These are phyloP conservation scores for Drosophila azteca DNA, from an alignment of 1,140 invertebrate genomes.

Conservation along the genomic window DNA sequence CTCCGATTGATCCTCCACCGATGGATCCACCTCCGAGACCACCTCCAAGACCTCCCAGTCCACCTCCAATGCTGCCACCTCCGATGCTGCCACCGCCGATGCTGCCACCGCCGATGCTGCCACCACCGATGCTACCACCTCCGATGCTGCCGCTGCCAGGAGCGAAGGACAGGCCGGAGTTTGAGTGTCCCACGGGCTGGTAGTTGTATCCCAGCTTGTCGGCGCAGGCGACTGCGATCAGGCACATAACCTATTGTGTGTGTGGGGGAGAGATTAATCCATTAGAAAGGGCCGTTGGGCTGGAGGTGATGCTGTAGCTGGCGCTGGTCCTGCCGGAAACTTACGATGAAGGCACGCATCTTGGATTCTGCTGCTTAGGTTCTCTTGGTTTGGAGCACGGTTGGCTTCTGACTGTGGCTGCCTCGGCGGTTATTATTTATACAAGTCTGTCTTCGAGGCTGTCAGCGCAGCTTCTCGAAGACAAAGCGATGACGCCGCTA, in stretches of 20 bases:
- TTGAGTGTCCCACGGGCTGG: slow-evolving; percentile 68
- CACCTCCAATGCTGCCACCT: too few species aligned
- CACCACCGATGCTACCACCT: slow-evolving; percentile 12
- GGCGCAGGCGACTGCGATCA: slow-evolving; percentile 73
- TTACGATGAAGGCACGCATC: slow-evolving; percentile 79
- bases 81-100: slow-evolving; percentile 1
- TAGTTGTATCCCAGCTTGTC: slow-evolving; percentile 81
- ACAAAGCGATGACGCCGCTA: slow-evolving; percentile 65
- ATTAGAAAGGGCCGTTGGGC: slow-evolving; percentile 14
- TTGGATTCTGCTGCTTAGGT: slow-evolving; percentile 57
- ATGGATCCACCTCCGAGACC: slow-evolving; percentile 13
- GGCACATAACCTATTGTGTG: slow-evolving; percentile 60
- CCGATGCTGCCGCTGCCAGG: slow-evolving; percentile 51
- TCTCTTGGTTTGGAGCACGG: slow-evolving; percentile 66
- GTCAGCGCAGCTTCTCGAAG: slow-evolving; percentile 57
- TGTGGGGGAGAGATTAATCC: slow-evolving; percentile 23
- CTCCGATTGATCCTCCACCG: slow-evolving; percentile 18
- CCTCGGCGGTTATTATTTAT: slow-evolving; percentile 63
- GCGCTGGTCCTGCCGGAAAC: slow-evolving; percentile 22
- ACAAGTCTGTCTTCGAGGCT: slow-evolving; percentile 71
- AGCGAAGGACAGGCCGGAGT: slow-evolving; percentile 60
- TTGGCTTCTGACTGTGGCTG: slow-evolving; percentile 60
- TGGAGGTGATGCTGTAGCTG: too few species aligned
- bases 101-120: slow-evolving; percentile 27
- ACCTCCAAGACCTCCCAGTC: not conserved